Evolutionary conservation across 2,113 vertebrate species (phyloP).

Genomic region (Aspidoscelis tigris): DNA sequence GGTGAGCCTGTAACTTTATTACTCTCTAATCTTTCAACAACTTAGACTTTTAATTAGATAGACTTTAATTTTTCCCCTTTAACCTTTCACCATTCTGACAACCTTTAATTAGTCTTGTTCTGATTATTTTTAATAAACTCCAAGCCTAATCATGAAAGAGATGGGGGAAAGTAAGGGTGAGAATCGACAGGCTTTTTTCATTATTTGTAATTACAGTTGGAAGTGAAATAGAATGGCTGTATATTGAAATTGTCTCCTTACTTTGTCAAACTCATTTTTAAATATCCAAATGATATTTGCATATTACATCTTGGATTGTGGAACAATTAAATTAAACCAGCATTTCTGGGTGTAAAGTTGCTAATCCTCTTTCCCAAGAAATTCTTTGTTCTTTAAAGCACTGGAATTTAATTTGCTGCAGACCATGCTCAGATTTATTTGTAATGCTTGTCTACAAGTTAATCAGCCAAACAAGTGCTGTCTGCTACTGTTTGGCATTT

Average conservation of each 20-base stretch:
- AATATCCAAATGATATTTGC: constrained; percentile 83
- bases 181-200: constrained; percentile 58
- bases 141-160: constrained; percentile 67
- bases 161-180: not conserved
- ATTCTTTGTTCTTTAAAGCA: constrained; percentile 87
- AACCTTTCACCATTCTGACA: constrained; percentile 57
- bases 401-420: constrained; percentile 84
- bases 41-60: constrained; percentile 81
- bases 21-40: constrained; percentile 72
- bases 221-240: constrained; percentile 67
- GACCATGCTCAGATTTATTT: constrained; percentile 83
- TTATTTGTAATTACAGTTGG: constrained; percentile 76
- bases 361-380: constrained; percentile 84
- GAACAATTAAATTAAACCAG: constrained; percentile 86
- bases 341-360: constrained; percentile 86
- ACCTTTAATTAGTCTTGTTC: constrained; percentile 75
- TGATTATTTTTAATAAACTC: constrained; percentile 80
- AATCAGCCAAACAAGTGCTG: constrained; percentile 83
- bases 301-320: constrained; percentile 82
- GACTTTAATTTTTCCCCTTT: constrained; percentile 72
- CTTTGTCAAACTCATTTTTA: constrained; percentile 73
- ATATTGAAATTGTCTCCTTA: constrained; percentile 75
- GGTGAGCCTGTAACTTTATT: constrained; percentile 79
- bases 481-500: constrained; percentile 82
- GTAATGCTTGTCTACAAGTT: constrained; percentile 85